phyloP scores from a whole-genome alignment of 2,797 vertebrate genomes.

The Mico argentatus region DNA sequence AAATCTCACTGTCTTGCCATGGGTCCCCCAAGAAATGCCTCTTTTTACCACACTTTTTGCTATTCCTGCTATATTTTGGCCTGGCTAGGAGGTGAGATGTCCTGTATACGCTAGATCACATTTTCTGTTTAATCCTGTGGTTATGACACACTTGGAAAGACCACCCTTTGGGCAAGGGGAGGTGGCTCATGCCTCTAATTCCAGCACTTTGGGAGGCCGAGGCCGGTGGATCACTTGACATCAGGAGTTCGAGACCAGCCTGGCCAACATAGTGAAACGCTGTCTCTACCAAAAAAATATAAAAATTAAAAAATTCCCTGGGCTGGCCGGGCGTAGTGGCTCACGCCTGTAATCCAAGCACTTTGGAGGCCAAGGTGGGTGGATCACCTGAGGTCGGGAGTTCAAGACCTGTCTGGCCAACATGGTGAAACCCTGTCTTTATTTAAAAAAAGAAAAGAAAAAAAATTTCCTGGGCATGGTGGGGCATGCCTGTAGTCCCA shows the following conservation, averaged over 20 bases:
- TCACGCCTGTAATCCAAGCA: too few relatives aligned
- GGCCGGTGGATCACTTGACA: not conserved
- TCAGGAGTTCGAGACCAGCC: not conserved
- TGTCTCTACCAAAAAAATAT: not conserved
- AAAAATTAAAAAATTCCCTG: not conserved
- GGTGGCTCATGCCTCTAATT: not conserved
- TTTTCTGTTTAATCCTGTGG: not conserved
- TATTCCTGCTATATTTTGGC: not conserved
- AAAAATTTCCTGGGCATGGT: not conserved
- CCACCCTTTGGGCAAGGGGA: not conserved
- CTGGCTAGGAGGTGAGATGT: not conserved
- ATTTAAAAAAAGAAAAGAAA: too few relatives aligned
- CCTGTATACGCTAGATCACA: not conserved
- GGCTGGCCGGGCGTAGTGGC: too few relatives aligned
- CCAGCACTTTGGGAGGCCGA: not conserved
- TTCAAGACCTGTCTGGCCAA: too few relatives aligned
- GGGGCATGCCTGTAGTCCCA: not conserved
- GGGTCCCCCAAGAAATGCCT: not conserved
- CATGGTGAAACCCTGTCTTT: too few relatives aligned
- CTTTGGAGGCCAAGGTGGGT: too few relatives aligned
- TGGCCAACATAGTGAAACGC: not conserved
- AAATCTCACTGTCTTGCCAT: not conserved
- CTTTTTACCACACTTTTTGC: not conserved
- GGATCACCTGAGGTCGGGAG: too few relatives aligned
- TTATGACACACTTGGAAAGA: not conserved